Base-by-base conservation (phyloP, 2,888 invertebrate species). In the Hypsopygia costalis region DNA sequence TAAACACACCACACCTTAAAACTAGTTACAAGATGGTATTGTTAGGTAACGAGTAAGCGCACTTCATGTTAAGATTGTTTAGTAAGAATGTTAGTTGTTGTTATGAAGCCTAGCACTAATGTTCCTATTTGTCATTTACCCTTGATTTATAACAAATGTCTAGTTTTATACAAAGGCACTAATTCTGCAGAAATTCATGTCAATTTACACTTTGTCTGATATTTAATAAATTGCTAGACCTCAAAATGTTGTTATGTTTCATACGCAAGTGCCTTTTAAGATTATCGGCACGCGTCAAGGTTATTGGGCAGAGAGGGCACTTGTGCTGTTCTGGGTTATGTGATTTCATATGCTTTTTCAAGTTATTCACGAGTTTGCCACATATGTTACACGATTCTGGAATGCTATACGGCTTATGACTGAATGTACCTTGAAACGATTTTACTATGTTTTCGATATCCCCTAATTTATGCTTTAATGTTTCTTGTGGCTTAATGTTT, bases 301-400 rank as follows among this genome's bases (percentile, higher is more conserved):
- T 88, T 51, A 91, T 91, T 33, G 90, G 90, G 69, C 92, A 92
- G 58, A 91, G 73, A 1, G 92, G 92, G 55, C 92, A 92, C 60
- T 89, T 90, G 66, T 91, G 91, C 57, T 90, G 90, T 58, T 91
- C 91, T 9, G 92, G 92, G 52, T 90, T 90, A 68, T 92, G 93
- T 25, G 91, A 91, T 69, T 92, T 91, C 75, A 92, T 81, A 65
- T 92, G 92, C 65, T 93, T 92, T 90, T 93, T 92, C 61, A 92
- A 82, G 77, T 92, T 92, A 64, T 89, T 91, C 52, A 93, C 93
- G 48, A 89, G 86, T 81, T 93, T 93, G 47, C 92, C 91, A 76
- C 93, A 93, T 53, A 91, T 70, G 50, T 81, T 83, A 81, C 93
- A 93, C 54, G 89, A 80, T 72, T 90, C 91, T 55, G 91, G 80